Evolutionary conservation across 2,113 vertebrate species (phyloP), one percentile per base, ranked within the genome.

Genomic region (Daubentonia madagascariensis): DNA sequence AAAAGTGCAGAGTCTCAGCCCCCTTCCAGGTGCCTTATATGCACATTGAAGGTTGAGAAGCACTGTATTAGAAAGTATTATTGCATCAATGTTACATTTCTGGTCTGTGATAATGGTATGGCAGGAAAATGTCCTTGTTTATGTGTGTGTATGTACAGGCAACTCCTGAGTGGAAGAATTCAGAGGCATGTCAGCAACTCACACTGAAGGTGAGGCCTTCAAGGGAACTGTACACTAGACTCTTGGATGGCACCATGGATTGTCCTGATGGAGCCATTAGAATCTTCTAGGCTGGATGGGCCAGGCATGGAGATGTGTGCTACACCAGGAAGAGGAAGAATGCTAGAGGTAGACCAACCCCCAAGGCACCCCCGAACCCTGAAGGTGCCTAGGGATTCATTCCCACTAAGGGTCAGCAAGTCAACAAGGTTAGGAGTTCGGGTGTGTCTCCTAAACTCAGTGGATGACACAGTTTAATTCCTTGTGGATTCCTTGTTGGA

Each of bases 381-480:
- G 1, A 54, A 37, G 37, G 40, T 35, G 8, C 14, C 4, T 12
- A 30, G 37, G 54, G 20, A 88, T 80, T 95, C 35, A 52, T 67
- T 67, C 30, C 22, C 18, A 59, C n/a, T 88, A 5, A n/a, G 25
- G 5, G 40, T 65, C 10, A 89, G 67, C 48, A 81, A 63, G 83
- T 84, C 89, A 83, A 54, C 70, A 87, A 91, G 63, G 70, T 92
- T 94, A 86, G 88, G 30, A 92, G 48, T 86, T 79, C 0, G 67
- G 88, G 79, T 92, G 86, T 94, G 68, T 72, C 43, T 28, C 52
- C 70, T 83, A 52, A 63, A 84, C 20, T 92, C 3, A 8, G 63
- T 81, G 35, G 54, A 97, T 94, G 86, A 91, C 85, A 83, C 54
- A 92, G 91, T 30, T 95, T 96, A 92, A 98, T 93, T 95, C 80